Percentiles rank a stretch among this genome's conserved stretches.
Evolutionary conservation across 1,140 invertebrate species (phyloP).

Genomic region (Diprion similis): DNA sequence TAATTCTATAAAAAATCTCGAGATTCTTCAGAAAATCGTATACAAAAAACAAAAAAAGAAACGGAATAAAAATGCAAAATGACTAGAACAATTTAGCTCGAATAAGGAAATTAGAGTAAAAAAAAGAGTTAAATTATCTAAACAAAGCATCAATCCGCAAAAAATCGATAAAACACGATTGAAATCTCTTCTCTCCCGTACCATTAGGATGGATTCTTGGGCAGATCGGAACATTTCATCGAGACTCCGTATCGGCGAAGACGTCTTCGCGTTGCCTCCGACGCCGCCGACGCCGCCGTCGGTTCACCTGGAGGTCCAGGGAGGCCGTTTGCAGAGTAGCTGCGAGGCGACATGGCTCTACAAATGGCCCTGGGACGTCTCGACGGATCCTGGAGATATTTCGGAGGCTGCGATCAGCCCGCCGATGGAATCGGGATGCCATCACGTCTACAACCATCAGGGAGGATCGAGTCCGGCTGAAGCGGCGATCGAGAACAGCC

Average conservation of each 20-base stretch:
- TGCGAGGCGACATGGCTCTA: conserved; percentile 30
- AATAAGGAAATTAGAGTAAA: too few relatives aligned
- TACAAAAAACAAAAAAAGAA: too few relatives aligned
- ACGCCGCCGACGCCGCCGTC: conserved; percentile 25
- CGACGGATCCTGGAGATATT: conserved; percentile 6
- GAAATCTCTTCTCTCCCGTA: too few relatives aligned
- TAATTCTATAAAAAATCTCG: too few relatives aligned
- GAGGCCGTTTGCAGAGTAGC: conserved; percentile 9
- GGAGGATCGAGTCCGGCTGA: background rate
- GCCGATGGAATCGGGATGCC: conserved; percentile 10
- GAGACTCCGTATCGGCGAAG: conserved; percentile 18
- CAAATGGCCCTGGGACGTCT: conserved; percentile 16
- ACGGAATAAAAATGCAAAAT: too few relatives aligned
- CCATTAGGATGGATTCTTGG: background rate
- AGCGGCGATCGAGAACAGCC: conserved; percentile 18
- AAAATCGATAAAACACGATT: too few relatives aligned
- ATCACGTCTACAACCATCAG: background rate
- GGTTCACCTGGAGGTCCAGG: background rate
- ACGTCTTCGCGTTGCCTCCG: conserved; percentile 33
- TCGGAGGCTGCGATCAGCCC: background rate
- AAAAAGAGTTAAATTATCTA: too few relatives aligned
- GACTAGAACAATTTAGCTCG: too few relatives aligned
- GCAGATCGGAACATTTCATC: background rate
- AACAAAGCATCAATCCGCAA: too few relatives aligned
- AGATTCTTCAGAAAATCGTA: too few relatives aligned